Evolutionary conservation across 1,140 invertebrate species (phyloP).

Genomic region (Colletes latitarsis): DNA sequence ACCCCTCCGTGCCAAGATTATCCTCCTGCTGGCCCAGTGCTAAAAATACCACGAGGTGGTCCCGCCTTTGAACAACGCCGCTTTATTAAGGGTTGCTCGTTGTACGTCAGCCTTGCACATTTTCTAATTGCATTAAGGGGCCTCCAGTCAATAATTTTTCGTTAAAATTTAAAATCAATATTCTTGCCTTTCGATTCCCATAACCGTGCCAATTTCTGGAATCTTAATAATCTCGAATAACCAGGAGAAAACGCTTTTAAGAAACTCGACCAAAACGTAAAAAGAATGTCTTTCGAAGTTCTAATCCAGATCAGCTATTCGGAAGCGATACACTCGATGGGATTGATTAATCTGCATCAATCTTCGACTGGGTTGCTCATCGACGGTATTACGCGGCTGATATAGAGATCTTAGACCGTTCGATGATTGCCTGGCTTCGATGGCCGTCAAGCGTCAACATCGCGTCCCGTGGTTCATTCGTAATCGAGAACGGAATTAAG

Average conservation of each 20-base stretch:
- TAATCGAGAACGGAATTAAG: constrained; percentile 66
- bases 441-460: constrained; percentile 58
- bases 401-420: constrained; percentile 58
- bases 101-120: background rate
- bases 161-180: too few relatives aligned
- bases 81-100: background rate
- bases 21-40: constrained; percentile 25
- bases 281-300: too few relatives aligned
- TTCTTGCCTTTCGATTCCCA: too few relatives aligned
- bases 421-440: constrained; percentile 58
- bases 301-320: background rate
- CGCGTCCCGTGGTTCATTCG: constrained; percentile 57
- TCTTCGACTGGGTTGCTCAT: background rate
- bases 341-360: constrained; percentile 17
- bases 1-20: constrained; percentile 53
- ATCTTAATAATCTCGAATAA: too few relatives aligned
- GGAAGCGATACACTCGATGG: background rate
- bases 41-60: background rate
- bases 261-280: too few relatives aligned
- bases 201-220: too few relatives aligned
- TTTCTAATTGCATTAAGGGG: too few relatives aligned
- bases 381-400: constrained; percentile 47
- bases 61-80: background rate
- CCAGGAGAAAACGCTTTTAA: too few relatives aligned
- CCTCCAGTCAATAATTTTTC: too few relatives aligned